phyloP scores from a whole-genome alignment of 2,113 vertebrate species.

The Xyliphius kryptos region DNA sequence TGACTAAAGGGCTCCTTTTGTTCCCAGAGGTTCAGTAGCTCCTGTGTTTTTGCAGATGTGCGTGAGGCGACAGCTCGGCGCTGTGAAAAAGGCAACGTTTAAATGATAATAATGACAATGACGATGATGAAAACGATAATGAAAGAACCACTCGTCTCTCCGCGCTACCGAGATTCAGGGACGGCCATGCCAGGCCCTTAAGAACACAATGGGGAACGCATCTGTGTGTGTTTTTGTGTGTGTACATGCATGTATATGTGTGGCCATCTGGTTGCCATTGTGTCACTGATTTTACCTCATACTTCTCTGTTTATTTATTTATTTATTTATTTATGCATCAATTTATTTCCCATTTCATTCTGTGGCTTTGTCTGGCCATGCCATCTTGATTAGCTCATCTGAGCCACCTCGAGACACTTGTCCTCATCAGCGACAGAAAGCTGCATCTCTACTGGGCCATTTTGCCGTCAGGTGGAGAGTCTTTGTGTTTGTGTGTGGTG shows the following conservation, averaged over 20 bases:
- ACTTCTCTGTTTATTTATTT: conserved; percentile 71
- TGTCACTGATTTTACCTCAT: conserved; percentile 83
- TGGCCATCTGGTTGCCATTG: conserved; percentile 81
- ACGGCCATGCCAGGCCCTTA: conserved; percentile 82
- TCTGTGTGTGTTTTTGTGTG: conserved; percentile 78
- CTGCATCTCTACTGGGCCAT: conserved; percentile 67
- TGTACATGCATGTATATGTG: conserved; percentile 74
- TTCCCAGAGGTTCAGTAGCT: too few relatives aligned
- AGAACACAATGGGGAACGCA: conserved; percentile 75
- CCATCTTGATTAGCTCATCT: conserved; percentile 80
- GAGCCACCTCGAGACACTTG: conserved; percentile 74
- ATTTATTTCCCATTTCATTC: conserved; percentile 34
- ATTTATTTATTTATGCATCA: conserved; percentile 47
- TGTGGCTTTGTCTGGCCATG: conserved; percentile 50
- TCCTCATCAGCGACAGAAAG: conserved; percentile 73
- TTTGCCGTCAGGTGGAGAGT: conserved; percentile 80
- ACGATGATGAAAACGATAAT: conserved; percentile 44
- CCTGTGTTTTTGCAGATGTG: conserved; percentile 40
- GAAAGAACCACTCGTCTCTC: conserved; percentile 65
- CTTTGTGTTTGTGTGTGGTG: conserved; percentile 39
- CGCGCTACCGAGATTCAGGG: conserved; percentile 64
- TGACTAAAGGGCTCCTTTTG: conserved; percentile 45
- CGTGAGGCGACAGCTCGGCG: conserved; percentile 41
- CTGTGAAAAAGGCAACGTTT: conserved; percentile 49
- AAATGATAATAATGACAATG: conserved; percentile 44